Evolutionary conservation across 2,797 vertebrate species (phyloP).

Genomic region (Sebastiscus albofasciatus): DNA sequence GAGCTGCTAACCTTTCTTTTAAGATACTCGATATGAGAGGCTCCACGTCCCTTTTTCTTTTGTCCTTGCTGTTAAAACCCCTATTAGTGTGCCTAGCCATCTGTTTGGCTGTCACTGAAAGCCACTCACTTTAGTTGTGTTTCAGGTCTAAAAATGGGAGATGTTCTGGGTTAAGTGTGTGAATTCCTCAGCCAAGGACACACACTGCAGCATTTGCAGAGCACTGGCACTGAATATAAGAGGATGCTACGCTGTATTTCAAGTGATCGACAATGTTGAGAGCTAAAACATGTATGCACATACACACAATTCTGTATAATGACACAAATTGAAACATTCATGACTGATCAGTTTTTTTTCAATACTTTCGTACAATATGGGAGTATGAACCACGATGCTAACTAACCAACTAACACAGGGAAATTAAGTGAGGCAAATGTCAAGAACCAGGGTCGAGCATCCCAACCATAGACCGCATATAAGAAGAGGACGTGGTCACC

Average conservation of each 20-base stretch:
- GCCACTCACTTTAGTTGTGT: conserved; percentile 31
- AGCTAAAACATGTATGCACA: background rate
- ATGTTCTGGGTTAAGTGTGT: conserved; percentile 51
- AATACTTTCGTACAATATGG: background rate
- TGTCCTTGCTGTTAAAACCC: conserved; percentile 25
- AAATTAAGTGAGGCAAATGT: background rate
- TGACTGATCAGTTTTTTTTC: background rate
- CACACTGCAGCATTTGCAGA: conserved; percentile 52
- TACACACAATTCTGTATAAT: background rate
- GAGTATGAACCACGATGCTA: background rate
- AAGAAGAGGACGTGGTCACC: too few species aligned
- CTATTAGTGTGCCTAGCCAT: conserved; percentile 17
- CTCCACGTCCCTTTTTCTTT: conserved; percentile 3
- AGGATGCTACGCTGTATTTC: conserved; percentile 9
- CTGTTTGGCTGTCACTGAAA: conserved; percentile 48
- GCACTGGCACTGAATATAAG: conserved; percentile 14
- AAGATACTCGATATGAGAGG: background rate
- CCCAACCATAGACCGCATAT: background rate
- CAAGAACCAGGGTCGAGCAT: background rate
- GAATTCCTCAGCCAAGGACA: conserved; percentile 64
- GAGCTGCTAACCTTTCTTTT: background rate
- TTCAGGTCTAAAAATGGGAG: conserved; percentile 49
- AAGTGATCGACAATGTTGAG: background rate
- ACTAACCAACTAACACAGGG: background rate
- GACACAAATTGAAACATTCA: background rate